Conservation (phyloP, 2,888 invertebrate species). For the Dryomyza anilis region DNA sequence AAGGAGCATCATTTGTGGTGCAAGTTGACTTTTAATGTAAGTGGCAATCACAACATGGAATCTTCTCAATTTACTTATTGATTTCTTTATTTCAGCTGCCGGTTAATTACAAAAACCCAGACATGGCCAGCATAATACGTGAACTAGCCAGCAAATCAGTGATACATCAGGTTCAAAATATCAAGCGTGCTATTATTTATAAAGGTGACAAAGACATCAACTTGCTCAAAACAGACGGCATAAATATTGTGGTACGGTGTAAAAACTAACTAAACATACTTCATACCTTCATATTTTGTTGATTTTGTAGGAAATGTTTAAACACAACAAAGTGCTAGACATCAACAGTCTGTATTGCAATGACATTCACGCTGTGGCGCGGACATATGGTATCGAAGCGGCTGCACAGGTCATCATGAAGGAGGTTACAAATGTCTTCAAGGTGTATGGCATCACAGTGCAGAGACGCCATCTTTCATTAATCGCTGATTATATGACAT, state of each 20-base stretch:
- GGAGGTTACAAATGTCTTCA: conserved; percentile 95
- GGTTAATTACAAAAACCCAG: conserved; percentile 70
- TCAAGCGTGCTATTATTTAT: conserved; percentile 84
- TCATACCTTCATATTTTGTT: too few relatives aligned
- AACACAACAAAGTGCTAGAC: conserved; percentile 77
- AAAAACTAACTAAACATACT: background rate
- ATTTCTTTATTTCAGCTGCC: conserved; percentile 62
- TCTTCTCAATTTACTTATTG: background rate
- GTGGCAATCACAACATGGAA: conserved; percentile 40
- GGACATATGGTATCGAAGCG: conserved; percentile 95
- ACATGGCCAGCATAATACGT: conserved; percentile 75
- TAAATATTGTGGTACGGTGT: conserved; percentile 75
- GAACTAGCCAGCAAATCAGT: conserved; percentile 74
- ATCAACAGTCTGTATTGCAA: conserved; percentile 87
- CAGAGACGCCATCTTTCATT: conserved; percentile 91
- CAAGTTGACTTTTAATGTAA: conserved; percentile 75
- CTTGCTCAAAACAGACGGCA: conserved; percentile 92
- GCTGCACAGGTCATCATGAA: conserved; percentile 88
- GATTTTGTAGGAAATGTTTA: conserved; percentile 83
- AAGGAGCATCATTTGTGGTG: conserved; percentile 81
- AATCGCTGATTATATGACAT: conserved; percentile 98
- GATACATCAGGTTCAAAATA: conserved; percentile 78
- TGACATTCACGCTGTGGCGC: conserved; percentile 89
- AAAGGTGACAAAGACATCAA: conserved; percentile 69
- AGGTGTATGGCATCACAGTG: conserved; percentile 95